Evolutionary conservation across 2,797 vertebrate genomes (phyloP).

Genomic region (Schizopygopsis pylzovi): DNA sequence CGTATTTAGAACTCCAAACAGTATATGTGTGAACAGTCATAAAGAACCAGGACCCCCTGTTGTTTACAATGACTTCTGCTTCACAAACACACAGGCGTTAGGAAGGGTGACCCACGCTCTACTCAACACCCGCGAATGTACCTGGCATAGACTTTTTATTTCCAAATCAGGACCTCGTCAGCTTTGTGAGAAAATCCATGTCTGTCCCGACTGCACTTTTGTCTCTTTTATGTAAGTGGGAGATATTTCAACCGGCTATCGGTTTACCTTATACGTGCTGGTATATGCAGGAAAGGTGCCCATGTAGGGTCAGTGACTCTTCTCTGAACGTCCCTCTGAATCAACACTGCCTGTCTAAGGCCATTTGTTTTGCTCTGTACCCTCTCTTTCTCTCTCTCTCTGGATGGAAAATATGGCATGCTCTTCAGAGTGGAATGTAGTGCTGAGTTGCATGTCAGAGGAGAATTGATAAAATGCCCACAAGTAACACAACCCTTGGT

Average conservation of each 20-base stretch:
- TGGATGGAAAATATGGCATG: slow-evolving; percentile 58
- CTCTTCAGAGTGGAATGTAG: slow-evolving; percentile 59
- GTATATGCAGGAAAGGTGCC: slow-evolving; percentile 81
- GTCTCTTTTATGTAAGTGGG: slow-evolving; percentile 81
- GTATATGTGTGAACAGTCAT: not conserved
- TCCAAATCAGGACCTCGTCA: slow-evolving; percentile 80
- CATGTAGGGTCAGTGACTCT: slow-evolving; percentile 82
- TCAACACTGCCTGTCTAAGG: slow-evolving; percentile 58
- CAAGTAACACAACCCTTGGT: slow-evolving; percentile 44
- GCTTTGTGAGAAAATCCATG: slow-evolving; percentile 83
- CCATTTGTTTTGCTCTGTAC: slow-evolving; percentile 63
- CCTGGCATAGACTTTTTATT: slow-evolving; percentile 82
- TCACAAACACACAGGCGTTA: slow-evolving; percentile 7
- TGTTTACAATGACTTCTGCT: slow-evolving; percentile 27
- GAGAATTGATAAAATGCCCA: slow-evolving; percentile 50
- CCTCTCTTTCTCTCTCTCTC: slow-evolving; percentile 57
- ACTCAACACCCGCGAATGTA: slow-evolving; percentile 76
- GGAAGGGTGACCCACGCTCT: slow-evolving; percentile 66
- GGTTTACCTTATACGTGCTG: slow-evolving; percentile 83
- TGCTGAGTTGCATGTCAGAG: slow-evolving; percentile 43
- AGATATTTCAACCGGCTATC: slow-evolving; percentile 83
- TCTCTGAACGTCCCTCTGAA: slow-evolving; percentile 72
- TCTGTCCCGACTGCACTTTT: slow-evolving; percentile 79
- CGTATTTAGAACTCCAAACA: slow-evolving; percentile 7
- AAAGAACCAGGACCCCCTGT: slow-evolving; percentile 17